These are phyloP conservation scores for Cryptophagus acutangulus DNA, from an alignment of 2,888 invertebrate genomes.

Conservation along the genomic window DNA sequence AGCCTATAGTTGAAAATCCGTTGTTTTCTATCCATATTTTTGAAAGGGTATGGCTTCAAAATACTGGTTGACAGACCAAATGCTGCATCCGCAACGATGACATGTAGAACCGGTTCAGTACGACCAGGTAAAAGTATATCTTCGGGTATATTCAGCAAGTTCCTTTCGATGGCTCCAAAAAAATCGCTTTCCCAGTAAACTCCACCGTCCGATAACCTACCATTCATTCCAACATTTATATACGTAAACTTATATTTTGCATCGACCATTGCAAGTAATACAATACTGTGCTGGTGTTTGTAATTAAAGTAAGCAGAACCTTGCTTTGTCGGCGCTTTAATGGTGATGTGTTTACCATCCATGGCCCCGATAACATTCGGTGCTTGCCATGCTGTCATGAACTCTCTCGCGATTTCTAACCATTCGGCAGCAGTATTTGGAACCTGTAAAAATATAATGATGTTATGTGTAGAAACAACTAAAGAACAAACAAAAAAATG, in stretches of 20 bases:
- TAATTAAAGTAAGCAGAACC: conserved; percentile 23
- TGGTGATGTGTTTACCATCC: conserved; percentile 21
- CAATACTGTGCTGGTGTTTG: conserved; percentile 15
- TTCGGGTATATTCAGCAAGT: too few relatives aligned
- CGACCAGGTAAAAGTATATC: conserved; percentile 6
- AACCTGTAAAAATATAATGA: conserved; percentile 1
- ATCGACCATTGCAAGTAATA: conserved; percentile 13
- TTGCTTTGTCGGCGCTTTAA: conserved; percentile 17
- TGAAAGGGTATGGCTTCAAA: conserved; percentile 14
- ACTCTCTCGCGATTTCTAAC: background rate
- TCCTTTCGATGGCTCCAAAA: too few relatives aligned
- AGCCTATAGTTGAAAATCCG: conserved; percentile 15
- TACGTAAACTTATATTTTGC: conserved; percentile 15
- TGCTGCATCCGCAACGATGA: conserved; percentile 15
- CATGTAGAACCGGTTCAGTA: conserved; percentile 9
- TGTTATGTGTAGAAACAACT: background rate
- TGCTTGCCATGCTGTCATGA: background rate
- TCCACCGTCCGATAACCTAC: conserved; percentile 16
- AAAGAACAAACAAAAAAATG: background rate
- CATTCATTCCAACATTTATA: conserved; percentile 16
- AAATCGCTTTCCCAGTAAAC: too few relatives aligned
- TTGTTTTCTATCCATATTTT: conserved; percentile 9
- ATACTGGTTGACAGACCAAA: conserved; percentile 12
- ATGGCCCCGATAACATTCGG: conserved; percentile 14
- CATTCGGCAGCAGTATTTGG: background rate